phyloP scores from a whole-genome alignment of 1,140 invertebrate genomes.

The Trichomalopsis sarcophagae region DNA sequence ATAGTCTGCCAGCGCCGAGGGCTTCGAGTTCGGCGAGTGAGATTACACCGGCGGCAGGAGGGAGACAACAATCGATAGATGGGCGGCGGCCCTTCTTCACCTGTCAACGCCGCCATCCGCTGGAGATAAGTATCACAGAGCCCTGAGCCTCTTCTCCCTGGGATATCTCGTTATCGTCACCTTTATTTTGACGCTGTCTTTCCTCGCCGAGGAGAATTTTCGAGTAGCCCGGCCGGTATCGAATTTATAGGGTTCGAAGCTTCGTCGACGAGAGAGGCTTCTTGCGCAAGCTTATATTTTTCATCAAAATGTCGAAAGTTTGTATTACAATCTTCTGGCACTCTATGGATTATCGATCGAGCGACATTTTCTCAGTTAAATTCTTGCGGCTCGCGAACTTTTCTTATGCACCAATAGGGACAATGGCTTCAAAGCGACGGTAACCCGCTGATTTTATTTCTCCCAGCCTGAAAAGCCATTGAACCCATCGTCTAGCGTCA shows the following conservation, averaged over 20 bases:
- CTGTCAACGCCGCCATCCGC: slow-evolving; percentile 63
- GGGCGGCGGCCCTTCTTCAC: slow-evolving; percentile 64
- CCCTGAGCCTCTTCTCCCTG: background rate
- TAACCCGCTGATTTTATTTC: background rate
- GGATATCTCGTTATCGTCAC: background rate
- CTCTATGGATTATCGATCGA: background rate
- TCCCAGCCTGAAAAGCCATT: background rate
- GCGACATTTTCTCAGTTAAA: background rate
- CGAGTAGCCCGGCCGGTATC: background rate
- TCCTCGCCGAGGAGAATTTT: background rate
- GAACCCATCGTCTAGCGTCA: background rate
- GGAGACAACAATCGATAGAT: slow-evolving; percentile 67
- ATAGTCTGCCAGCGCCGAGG: too few species aligned
- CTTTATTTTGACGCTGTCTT: background rate
- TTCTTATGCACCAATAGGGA: background rate
- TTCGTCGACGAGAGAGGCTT: background rate
- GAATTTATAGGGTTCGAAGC: background rate
- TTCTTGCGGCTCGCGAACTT: background rate
- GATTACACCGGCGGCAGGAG: slow-evolving; percentile 50
- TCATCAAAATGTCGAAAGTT: too few species aligned
- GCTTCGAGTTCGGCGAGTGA: slow-evolving; percentile 43
- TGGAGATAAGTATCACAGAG: slow-evolving; percentile 58
- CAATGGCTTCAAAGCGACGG: background rate
- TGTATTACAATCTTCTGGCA: too few species aligned
- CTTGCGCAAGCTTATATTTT: too few species aligned